Evolutionary conservation across 2,113 vertebrate species (phyloP).

Genomic region (Miniopterus natalensis): DNA sequence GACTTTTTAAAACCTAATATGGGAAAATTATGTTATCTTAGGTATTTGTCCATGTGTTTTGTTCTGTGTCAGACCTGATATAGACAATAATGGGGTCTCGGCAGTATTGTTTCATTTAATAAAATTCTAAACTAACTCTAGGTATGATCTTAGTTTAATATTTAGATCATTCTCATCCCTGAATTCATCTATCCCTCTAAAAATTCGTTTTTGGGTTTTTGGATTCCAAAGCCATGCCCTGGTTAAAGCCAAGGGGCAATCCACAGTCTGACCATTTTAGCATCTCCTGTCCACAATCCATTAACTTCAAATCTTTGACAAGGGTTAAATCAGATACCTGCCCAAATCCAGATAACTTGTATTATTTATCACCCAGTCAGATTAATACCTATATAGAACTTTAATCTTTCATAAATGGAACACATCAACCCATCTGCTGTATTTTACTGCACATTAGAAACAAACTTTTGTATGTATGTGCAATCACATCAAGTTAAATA

Average conservation of each 20-base stretch:
- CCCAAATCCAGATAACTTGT: slow-evolving; percentile 21
- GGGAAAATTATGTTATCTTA: background rate
- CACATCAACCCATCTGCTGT: background rate
- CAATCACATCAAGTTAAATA: slow-evolving; percentile 29
- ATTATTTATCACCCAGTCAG: slow-evolving; percentile 16
- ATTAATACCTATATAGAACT: slow-evolving; percentile 5
- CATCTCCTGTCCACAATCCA: background rate
- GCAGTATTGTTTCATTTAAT: background rate
- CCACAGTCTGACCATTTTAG: background rate
- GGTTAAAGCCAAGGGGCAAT: background rate
- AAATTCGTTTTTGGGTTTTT: background rate
- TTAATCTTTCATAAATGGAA: slow-evolving; percentile 39
- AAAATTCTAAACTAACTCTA: slow-evolving; percentile 39
- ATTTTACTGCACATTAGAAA: background rate
- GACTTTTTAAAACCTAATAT: background rate
- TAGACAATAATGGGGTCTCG: background rate
- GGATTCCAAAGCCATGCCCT: background rate
- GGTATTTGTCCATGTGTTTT: background rate
- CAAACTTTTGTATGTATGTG: background rate
- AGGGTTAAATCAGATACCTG: background rate
- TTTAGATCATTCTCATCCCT: background rate
- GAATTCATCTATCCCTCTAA: background rate
- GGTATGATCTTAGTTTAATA: background rate
- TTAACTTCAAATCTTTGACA: background rate
- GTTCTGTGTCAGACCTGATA: background rate